Evolutionary conservation across 2,797 vertebrate genomes (phyloP).

Genomic region (Mycteria americana): DNA sequence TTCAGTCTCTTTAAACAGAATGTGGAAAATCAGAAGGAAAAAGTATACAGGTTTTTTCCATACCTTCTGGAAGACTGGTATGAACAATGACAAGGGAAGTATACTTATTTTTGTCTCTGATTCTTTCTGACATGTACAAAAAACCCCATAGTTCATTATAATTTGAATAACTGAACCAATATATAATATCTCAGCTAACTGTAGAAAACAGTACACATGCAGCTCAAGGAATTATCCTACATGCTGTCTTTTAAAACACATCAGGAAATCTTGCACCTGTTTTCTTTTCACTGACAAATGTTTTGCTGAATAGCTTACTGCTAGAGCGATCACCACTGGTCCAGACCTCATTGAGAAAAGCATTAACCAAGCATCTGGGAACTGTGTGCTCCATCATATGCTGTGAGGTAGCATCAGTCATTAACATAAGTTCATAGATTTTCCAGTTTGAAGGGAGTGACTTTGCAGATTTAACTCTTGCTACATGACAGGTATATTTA

Average conservation of each 20-base stretch:
- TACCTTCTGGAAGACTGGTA: neutral
- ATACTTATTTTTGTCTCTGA: neutral
- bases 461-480: neutral
- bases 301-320: constrained; percentile 8
- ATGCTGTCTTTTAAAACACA: constrained; percentile 41
- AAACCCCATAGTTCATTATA: neutral
- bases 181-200: neutral
- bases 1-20: neutral
- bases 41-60: neutral
- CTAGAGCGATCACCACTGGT: neutral
- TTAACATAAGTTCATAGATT: neutral
- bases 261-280: constrained; percentile 56
- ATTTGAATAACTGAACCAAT: constrained; percentile 1
- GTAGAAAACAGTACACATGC: constrained; percentile 14
- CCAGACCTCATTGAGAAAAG: neutral
- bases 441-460: neutral
- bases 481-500: neutral
- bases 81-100: neutral
- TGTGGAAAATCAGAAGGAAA: neutral
- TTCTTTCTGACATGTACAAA: neutral
- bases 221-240: constrained; percentile 29
- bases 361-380: constrained; percentile 40
- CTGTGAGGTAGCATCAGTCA: neutral
- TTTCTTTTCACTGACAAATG: constrained; percentile 66
- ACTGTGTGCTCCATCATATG: neutral